phyloP scores from a whole-genome alignment of 2,797 vertebrate genomes.

The Gymnocypris eckloni region DNA sequence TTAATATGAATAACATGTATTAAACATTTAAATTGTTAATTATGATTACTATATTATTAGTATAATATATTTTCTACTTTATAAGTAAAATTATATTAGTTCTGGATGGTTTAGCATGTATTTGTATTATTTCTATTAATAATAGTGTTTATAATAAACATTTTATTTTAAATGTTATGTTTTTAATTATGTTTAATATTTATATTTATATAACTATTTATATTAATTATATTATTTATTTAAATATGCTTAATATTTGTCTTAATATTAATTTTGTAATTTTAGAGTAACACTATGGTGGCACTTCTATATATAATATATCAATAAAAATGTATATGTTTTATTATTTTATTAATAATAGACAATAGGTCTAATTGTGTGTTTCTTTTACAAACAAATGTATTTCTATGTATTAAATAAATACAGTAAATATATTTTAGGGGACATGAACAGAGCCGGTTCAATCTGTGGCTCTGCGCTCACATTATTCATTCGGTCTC shows the following conservation, averaged over 20 bases:
- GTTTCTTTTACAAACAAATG: background rate
- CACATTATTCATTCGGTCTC: conserved; percentile 44
- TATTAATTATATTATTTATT: background rate
- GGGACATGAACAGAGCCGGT: background rate
- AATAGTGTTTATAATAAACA: background rate
- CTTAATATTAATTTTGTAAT: background rate
- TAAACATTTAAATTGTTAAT: background rate
- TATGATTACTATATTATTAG: background rate
- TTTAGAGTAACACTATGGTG: background rate
- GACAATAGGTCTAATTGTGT: background rate
- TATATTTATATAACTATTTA: background rate
- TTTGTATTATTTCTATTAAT: background rate
- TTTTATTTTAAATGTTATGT: background rate
- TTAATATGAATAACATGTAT: background rate
- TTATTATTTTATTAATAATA: background rate
- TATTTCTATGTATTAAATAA: no score
- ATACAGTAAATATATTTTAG: background rate
- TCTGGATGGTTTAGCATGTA: background rate
- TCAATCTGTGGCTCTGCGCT: background rate
- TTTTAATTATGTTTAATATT: no score
- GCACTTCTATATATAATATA: background rate
- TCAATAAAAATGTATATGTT: background rate
- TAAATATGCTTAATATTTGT: background rate
- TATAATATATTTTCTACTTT: background rate
- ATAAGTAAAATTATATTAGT: background rate